These are phyloP conservation scores for Peromyscus leucopus DNA, from an alignment of 2,113 vertebrate species.

Conservation along the genomic window DNA sequence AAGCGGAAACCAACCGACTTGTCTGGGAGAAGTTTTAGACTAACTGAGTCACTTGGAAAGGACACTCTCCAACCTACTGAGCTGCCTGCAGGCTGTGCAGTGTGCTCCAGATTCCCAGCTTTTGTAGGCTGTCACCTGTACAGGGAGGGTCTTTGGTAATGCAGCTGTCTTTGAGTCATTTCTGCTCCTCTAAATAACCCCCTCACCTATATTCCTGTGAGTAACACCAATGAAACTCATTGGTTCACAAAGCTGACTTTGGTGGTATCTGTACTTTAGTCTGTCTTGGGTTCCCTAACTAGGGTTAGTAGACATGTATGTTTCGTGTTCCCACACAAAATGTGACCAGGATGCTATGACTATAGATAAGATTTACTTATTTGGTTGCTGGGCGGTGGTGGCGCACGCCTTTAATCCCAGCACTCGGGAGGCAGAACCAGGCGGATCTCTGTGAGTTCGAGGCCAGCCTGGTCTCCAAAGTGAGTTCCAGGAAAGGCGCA, in stretches of 20 bases:
- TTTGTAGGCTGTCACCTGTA: background rate
- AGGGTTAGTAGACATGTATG: background rate
- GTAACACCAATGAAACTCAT: background rate
- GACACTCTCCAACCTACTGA: background rate
- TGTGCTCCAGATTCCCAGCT: background rate
- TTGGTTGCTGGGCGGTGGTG: too few relatives aligned
- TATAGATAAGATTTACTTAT: background rate
- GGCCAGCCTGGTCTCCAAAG: too few relatives aligned
- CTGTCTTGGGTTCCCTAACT: background rate
- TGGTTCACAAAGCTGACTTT: background rate
- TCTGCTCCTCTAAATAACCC: background rate
- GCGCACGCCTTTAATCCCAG: too few relatives aligned
- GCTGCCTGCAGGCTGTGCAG: background rate
- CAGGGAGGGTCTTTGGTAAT: background rate
- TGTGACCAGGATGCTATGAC: background rate
- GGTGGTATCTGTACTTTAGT: background rate
- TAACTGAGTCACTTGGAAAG: background rate
- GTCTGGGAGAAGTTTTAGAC: background rate
- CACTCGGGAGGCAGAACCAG: too few relatives aligned
- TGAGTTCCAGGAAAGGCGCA: too few relatives aligned
- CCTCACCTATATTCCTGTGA: background rate
- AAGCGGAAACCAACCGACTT: background rate
- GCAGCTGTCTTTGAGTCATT: background rate
- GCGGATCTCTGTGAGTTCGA: too few relatives aligned
- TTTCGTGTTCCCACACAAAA: background rate